These are phyloP conservation scores for Belonocnema kinseyi DNA, from an alignment of 1,140 invertebrate species.

Conservation along the genomic window DNA sequence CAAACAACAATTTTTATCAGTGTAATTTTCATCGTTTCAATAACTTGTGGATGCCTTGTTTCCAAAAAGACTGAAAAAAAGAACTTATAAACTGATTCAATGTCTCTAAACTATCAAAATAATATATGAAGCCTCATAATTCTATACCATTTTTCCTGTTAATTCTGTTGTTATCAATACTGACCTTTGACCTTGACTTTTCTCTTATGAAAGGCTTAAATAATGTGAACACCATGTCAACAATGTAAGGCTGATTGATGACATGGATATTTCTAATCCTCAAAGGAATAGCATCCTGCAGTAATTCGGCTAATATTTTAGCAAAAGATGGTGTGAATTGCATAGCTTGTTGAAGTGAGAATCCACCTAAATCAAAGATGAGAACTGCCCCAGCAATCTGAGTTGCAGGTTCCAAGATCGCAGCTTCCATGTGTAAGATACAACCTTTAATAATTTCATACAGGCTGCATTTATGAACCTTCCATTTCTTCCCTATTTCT, in stretches of 20 bases:
- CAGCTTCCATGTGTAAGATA: slow-evolving; percentile 86
- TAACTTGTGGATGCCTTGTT: no score
- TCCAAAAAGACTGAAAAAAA: no score
- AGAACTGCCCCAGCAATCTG: slow-evolving; percentile 87
- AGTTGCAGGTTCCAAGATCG: slow-evolving; percentile 86
- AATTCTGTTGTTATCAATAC: slow-evolving; percentile 36
- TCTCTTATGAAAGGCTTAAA: slow-evolving; percentile 91
- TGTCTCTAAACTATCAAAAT: no score
- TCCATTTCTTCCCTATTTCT: slow-evolving; percentile 90
- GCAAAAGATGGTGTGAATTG: slow-evolving; percentile 89
- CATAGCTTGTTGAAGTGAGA: slow-evolving; percentile 86
- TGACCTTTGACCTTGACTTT: slow-evolving; percentile 81
- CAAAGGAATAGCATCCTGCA: slow-evolving; percentile 89
- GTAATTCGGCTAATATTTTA: slow-evolving; percentile 87
- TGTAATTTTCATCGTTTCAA: no score
- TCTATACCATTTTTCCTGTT: neutral
- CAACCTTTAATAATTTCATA: slow-evolving; percentile 90
- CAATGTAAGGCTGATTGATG: slow-evolving; percentile 91
- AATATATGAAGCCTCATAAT: no score
- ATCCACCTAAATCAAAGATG: slow-evolving; percentile 89
- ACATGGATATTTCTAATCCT: slow-evolving; percentile 87
- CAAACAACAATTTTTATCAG: no score
- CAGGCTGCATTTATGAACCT: slow-evolving; percentile 84
- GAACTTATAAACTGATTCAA: no score
- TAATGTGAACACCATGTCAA: slow-evolving; percentile 90